These are phyloP conservation scores for Heptranchias perlo DNA, from an alignment of 2,113 vertebrate species.

Conservation along the genomic window DNA sequence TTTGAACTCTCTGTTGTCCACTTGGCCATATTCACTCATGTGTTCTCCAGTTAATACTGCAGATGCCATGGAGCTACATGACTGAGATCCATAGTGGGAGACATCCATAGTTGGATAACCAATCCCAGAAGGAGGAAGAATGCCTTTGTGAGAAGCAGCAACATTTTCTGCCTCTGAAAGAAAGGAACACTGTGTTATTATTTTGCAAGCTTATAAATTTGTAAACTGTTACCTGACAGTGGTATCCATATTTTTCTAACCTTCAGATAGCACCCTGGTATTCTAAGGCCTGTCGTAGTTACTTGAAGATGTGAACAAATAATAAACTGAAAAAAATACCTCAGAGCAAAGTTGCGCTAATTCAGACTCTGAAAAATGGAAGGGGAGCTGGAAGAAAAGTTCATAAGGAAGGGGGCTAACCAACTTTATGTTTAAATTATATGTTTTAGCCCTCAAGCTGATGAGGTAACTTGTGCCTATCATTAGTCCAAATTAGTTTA, in stretches of 20 bases:
- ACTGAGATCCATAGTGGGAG: conserved; percentile 79
- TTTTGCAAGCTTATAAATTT: not conserved
- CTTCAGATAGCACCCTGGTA: not conserved
- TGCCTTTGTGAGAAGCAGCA: conserved; percentile 73
- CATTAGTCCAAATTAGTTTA: not conserved
- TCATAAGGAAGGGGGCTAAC: not conserved
- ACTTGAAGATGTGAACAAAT: not conserved
- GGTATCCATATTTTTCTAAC: not conserved
- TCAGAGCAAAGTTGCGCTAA: not conserved
- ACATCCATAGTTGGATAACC: conserved; percentile 71
- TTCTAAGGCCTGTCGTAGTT: not conserved
- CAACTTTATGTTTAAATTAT: not conserved
- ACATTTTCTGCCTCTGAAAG: conserved; percentile 72
- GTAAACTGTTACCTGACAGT: not conserved
- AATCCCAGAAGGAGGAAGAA: conserved; percentile 72
- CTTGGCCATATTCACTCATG: conserved; percentile 71
- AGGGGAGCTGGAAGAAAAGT: not conserved
- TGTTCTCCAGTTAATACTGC: conserved; percentile 62
- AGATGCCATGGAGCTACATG: conserved; percentile 67
- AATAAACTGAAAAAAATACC: not conserved
- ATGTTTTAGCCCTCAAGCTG: not conserved
- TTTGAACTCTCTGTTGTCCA: conserved; percentile 73
- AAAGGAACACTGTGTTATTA: conserved; percentile 25
- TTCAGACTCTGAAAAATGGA: not conserved
- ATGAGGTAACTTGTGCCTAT: not conserved